Evolutionary conservation across 2,888 invertebrate genomes (phyloP).

Genomic region (Hermaeophaga mercurialis): DNA sequence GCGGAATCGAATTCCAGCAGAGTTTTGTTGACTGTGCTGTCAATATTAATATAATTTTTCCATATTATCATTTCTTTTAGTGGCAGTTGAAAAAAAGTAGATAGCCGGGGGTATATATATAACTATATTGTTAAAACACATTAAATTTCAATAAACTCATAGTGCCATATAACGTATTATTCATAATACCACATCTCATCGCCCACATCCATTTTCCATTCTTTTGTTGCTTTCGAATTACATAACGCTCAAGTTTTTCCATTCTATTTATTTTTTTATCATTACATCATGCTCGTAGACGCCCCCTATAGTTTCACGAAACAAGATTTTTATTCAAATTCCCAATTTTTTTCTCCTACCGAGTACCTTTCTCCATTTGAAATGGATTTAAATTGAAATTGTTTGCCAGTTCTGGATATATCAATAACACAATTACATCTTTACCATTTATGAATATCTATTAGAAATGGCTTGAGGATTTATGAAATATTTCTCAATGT

Average conservation of each 20-base stretch:
- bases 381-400: no score
- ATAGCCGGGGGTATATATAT: conserved; percentile 29
- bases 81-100: conserved; percentile 22
- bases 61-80: conserved; percentile 25
- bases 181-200: conserved; percentile 41
- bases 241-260: neutral
- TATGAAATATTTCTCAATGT: no score
- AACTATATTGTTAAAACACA: conserved; percentile 49
- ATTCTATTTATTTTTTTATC: no score
- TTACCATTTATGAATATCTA: no score
- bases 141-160: conserved; percentile 59
- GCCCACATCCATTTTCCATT: conserved; percentile 29
- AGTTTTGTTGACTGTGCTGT: conserved; percentile 7
- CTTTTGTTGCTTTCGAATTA: conserved; percentile 14
- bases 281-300: no score
- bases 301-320: no score
- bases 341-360: no score
- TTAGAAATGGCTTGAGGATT: no score
- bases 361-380: no score
- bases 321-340: no score
- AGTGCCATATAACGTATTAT: conserved; percentile 58
- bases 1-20: neutral
- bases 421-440: no score
- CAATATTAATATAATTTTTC: conserved; percentile 15
- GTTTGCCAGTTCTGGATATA: no score